Evolutionary conservation across 2,113 vertebrate genomes (phyloP).

Genomic region (Entomyzon cyanotis): DNA sequence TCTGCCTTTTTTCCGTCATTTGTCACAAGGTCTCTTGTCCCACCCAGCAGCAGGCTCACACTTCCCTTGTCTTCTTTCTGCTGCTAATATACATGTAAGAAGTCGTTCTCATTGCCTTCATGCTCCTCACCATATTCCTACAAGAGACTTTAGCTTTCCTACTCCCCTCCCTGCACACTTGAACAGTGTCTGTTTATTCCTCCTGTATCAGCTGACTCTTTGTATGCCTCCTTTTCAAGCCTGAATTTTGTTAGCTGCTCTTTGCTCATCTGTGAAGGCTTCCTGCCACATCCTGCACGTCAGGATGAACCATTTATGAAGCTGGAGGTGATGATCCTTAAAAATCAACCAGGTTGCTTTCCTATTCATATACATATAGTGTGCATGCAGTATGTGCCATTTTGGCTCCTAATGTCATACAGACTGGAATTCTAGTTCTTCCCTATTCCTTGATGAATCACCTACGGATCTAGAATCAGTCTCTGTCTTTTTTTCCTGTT

Average conservation of each 20-base stretch:
- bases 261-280: not conserved
- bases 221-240: not conserved
- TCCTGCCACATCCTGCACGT: not conserved
- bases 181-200: not conserved
- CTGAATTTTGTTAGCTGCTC: not conserved
- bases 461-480: not conserved
- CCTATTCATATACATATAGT: not conserved
- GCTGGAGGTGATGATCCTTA: not conserved
- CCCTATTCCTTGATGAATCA: not conserved
- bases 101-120: not conserved
- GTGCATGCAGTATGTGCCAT: not conserved
- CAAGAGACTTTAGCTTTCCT: not conserved
- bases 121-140: not conserved
- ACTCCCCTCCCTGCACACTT: not conserved
- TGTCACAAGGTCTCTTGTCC: not conserved
- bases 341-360: not conserved
- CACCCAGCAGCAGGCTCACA: not conserved
- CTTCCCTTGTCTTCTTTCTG: not conserved
- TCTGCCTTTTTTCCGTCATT: not conserved
- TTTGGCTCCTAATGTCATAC: not conserved
- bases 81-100: accelerated
- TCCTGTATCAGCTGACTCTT: not conserved
- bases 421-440: not conserved
- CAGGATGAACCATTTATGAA: not conserved
- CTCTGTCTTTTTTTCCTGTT: not conserved